phyloP scores from a whole-genome alignment of 2,113 vertebrate species.

The Pachycephala philippinensis region DNA sequence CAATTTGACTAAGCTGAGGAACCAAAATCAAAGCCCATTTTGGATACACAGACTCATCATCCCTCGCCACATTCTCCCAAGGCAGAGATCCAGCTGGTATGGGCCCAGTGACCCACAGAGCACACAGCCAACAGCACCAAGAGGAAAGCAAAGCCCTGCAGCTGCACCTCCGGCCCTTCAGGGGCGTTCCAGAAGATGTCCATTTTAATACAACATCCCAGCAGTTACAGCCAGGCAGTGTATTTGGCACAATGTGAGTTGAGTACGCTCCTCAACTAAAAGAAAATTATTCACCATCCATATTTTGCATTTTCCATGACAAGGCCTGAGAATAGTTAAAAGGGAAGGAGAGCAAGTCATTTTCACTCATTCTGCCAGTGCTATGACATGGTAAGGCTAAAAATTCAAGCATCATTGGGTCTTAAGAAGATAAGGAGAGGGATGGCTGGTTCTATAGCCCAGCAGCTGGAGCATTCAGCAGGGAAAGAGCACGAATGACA shows the following conservation, averaged over 20 bases:
- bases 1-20: not conserved
- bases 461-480: not conserved
- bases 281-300: not conserved
- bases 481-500: not conserved
- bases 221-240: not conserved
- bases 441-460: not conserved
- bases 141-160: not conserved
- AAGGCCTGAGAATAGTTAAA: not conserved
- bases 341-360: not conserved
- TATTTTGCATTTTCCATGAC: not conserved
- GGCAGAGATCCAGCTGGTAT: not conserved
- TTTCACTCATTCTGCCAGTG: not conserved
- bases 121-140: not conserved
- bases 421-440: not conserved
- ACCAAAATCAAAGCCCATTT: not conserved
- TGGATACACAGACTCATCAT: not conserved
- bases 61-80: not conserved
- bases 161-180: not conserved
- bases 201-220: not conserved
- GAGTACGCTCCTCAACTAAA: not conserved
- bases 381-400: not conserved
- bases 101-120: not conserved
- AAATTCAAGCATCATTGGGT: not conserved
- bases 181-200: not conserved
- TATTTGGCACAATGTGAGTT: not conserved